Conservation (phyloP, 2,888 invertebrate species). For the Drosophila engyochracea region DNA sequence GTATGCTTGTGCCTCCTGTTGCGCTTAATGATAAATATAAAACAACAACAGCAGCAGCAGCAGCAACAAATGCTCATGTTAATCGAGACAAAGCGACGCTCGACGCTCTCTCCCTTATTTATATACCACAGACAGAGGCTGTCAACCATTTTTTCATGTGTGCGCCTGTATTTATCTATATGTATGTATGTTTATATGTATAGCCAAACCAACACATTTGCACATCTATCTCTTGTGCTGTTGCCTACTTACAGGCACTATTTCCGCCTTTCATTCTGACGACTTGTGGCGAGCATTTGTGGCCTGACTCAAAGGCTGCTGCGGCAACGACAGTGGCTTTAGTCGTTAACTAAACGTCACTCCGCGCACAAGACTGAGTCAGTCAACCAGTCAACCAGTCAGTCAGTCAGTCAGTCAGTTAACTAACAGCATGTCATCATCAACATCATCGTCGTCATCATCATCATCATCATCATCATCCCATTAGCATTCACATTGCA, state of each 20-base stretch:
- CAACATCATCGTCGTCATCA: conserved; percentile 13
- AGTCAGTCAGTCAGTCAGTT: conserved; percentile 7
- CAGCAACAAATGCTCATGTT: conserved; percentile 66
- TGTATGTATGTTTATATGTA: conserved; percentile 1
- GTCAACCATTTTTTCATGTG: conserved; percentile 1
- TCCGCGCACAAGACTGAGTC: conserved; percentile 52
- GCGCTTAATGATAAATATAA: conserved; percentile 73
- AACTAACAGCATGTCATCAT: conserved; percentile 26
- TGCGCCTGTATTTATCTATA: background rate
- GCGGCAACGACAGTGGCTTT: conserved; percentile 61
- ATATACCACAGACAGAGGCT: conserved; percentile 18
- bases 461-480: conserved; percentile 1
- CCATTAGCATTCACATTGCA: conserved; percentile 35
- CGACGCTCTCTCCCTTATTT: conserved; percentile 37
- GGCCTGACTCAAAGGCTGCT: conserved; percentile 55
- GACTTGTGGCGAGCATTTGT: conserved; percentile 50
- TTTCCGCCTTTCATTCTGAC: conserved; percentile 75
- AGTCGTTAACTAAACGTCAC: conserved; percentile 69
- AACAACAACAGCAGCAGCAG: conserved; percentile 18
- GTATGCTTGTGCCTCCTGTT: conserved; percentile 59
- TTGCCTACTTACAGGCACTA: conserved; percentile 79
- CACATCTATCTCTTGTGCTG: conserved; percentile 20
- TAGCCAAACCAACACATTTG: background rate
- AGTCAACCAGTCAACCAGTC: conserved; percentile 8
- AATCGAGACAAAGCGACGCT: conserved; percentile 76